Base-by-base conservation (phyloP, 2,113 vertebrate genomes). In the Crotalus helleri region DNA sequence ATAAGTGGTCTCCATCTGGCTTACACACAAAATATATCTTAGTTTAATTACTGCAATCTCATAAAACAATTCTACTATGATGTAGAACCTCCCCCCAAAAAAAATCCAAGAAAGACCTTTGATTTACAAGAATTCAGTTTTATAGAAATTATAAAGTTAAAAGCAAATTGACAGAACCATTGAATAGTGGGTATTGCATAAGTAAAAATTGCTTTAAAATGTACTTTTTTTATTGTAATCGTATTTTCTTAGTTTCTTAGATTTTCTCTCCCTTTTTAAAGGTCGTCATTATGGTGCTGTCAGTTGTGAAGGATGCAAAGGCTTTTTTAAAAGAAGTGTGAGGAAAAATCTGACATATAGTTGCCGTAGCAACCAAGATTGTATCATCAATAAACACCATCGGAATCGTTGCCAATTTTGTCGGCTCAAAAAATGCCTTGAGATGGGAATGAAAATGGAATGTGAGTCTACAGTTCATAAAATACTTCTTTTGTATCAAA, bases 401-500 rank as follows among this genome's bases (percentile, higher is more conserved):
- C 98, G 99, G 94, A 99, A 99, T 95, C 99, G 99, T 95, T 99
- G 99, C 97, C 99, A 99, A 96, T 99, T 99, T 91, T 99, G 99
- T 96, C 98, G 99, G 89, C 98, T 99, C 92, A 99, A 98, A 94
- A 99, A 99, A 97, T 99, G 99, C 96, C 97, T 99, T 94, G 98
- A 99, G 91, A 99, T 99, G 99, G 99, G 99, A 97, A 99, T 99
- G 99, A 99, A 99, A 97, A 99, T 99, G 97, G 99, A 99, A 94
- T 99, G 99, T 99, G 97, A 99, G 99, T 99, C 90, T 95, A 92
- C 69, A 95, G 8, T 94, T 87, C 58, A 55, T 21, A 19, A 0
- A 90, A 24, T 51, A 23, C 64, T 90, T 23, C 5, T 44, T 23
- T 87, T 21, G 89, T 93, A 46, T 26, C 5, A 58, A 92, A 33